A percentile compares a stretch with the other conserved stretches of the same genome.
These are phyloP conservation scores for Xestia rhomboidea DNA, from an alignment of 2,888 invertebrate species.

Conservation along the genomic window DNA sequence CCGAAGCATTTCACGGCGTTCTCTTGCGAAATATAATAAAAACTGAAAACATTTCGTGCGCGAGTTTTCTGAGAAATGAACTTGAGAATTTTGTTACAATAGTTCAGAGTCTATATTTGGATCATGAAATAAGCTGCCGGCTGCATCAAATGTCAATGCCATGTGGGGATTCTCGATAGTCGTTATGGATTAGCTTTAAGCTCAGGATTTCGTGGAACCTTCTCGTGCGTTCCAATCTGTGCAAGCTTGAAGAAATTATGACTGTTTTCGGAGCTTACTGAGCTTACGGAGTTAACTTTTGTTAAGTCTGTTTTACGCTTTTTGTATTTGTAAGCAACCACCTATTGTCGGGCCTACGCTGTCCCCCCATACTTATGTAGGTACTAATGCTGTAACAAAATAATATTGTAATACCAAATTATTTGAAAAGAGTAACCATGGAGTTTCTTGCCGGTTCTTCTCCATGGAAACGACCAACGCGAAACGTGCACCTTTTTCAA, in stretches of 20 bases:
- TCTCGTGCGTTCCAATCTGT: not conserved
- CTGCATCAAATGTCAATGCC: conserved; percentile 58
- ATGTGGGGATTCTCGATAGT: conserved; percentile 24
- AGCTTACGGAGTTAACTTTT: too few relatives aligned
- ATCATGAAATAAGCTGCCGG: conserved; percentile 26
- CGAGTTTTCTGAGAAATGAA: conserved; percentile 60
- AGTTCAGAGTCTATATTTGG: conserved; percentile 53
- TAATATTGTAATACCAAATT: too few relatives aligned
- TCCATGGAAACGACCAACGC: too few relatives aligned
- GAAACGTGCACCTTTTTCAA: too few relatives aligned
- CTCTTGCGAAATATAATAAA: conserved; percentile 68
- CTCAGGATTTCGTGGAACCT: conserved; percentile 1
- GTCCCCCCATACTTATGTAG: too few relatives aligned
- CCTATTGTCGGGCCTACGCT: too few relatives aligned
- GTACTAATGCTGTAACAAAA: too few relatives aligned
- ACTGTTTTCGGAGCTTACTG: not conserved
- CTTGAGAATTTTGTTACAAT: conserved; percentile 42
- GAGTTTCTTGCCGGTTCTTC: too few relatives aligned
- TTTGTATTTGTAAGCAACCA: too few relatives aligned
- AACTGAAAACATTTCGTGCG: conserved; percentile 61
- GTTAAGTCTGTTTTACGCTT: too few relatives aligned
- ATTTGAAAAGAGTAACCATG: too few relatives aligned
- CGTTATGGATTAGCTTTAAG: conserved; percentile 9
- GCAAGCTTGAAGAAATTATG: not conserved
- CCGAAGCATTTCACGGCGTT: conserved; percentile 68